These are phyloP conservation scores for Sebastes matsubarae DNA, from an alignment of 2,797 vertebrate genomes.

Conservation along the genomic window DNA sequence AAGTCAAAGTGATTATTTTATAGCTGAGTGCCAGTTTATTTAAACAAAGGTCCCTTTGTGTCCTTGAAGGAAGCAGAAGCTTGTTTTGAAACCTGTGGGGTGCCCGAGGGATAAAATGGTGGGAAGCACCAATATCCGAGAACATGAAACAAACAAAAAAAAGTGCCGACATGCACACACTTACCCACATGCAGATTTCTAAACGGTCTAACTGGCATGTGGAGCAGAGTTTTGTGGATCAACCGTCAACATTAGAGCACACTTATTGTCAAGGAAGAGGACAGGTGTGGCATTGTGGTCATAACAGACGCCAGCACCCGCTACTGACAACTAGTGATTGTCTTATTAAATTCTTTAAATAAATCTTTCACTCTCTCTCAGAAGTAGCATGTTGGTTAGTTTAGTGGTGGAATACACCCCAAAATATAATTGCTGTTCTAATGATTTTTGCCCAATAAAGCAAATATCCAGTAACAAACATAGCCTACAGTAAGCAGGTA, in stretches of 20 bases:
- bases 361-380: background rate
- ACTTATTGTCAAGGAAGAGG: conserved; percentile 20
- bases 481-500: no score
- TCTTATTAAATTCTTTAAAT: background rate
- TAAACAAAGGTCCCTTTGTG: conserved; percentile 52
- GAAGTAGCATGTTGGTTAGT: background rate
- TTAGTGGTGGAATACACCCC: background rate
- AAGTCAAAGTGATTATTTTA: conserved; percentile 56
- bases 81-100: conserved; percentile 42
- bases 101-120: conserved; percentile 14
- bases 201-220: background rate
- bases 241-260: conserved; percentile 2
- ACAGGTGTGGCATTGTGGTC: conserved; percentile 49
- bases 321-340: conserved; percentile 11
- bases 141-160: conserved; percentile 8
- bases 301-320: conserved; percentile 1
- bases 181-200: background rate
- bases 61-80: conserved; percentile 25
- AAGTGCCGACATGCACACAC: background rate
- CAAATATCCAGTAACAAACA: background rate
- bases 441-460: background rate
- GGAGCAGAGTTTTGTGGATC: background rate
- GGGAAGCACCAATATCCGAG: background rate
- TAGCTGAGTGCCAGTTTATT: conserved; percentile 30
- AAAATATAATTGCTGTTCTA: background rate